A percentile compares a stretch with the other conserved stretches of the same genome.
phyloP scores from a whole-genome alignment of 2,113 vertebrate species.

The Gallinago media region DNA sequence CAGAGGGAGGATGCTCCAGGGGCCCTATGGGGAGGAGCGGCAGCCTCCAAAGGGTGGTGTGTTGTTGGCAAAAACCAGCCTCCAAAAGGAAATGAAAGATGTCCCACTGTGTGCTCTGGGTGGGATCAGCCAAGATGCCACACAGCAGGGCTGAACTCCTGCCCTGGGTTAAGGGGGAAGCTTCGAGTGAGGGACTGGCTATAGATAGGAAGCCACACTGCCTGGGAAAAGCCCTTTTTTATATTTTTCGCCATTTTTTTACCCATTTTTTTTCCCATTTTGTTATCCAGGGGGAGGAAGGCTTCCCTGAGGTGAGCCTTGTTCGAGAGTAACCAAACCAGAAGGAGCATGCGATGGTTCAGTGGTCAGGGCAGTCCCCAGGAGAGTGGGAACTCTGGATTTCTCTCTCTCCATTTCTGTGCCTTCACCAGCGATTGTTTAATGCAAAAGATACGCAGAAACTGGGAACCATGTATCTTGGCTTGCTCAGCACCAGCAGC shows the following conservation, averaged over 20 bases:
- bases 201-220: accelerated
- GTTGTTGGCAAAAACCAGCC: neutral
- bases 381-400: neutral
- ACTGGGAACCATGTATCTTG: neutral
- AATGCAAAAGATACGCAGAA: neutral
- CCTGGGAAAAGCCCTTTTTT: neutral
- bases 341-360: neutral
- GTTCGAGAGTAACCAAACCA: neutral
- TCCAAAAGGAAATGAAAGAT: neutral
- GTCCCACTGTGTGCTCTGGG: accelerated
- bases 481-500: neutral
- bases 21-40: neutral
- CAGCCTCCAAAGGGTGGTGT: neutral
- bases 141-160: neutral
- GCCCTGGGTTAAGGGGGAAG: neutral
- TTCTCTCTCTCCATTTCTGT: neutral
- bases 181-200: neutral
- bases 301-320: neutral
- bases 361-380: neutral
- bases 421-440: neutral
- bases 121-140: neutral
- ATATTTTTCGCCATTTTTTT: neutral
- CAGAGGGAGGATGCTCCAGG: neutral
- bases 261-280: neutral
- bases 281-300: neutral